phyloP scores from a whole-genome alignment of 2,888 invertebrate species.

The Hemaris fuciformis region DNA sequence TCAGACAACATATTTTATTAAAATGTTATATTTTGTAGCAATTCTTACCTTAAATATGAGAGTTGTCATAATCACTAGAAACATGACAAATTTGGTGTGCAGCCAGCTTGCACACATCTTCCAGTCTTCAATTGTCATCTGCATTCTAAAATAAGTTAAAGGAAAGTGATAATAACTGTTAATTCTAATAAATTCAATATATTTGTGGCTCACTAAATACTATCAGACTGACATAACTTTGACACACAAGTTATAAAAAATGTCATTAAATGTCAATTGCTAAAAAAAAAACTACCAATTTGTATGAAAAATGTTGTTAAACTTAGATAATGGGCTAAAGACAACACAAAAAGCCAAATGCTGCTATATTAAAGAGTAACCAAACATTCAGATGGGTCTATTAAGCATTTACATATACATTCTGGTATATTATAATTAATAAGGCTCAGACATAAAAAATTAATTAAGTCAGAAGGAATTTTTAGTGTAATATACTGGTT shows the following conservation, averaged over 20 bases:
- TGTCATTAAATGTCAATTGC: conserved; percentile 39
- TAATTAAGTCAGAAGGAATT: not conserved
- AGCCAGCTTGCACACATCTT: conserved; percentile 19
- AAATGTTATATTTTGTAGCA: conserved; percentile 11
- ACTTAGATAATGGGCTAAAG: not conserved
- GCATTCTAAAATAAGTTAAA: conserved; percentile 26
- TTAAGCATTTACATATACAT: not conserved
- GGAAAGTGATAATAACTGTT: conserved; percentile 7
- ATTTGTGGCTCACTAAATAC: not conserved
- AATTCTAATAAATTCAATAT: not conserved
- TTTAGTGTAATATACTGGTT: not conserved
- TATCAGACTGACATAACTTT: conserved; percentile 44
- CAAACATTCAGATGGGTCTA: not conserved
- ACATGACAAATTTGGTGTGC: not conserved
- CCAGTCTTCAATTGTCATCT: conserved; percentile 25
- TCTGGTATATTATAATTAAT: not conserved
- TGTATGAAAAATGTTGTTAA: conserved; percentile 16
- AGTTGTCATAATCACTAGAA: not conserved
- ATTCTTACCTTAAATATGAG: conserved; percentile 31
- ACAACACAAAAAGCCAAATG: not conserved
- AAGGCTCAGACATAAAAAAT: not conserved
- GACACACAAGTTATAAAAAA: conserved; percentile 48
- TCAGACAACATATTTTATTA: not conserved
- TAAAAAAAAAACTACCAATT: conserved; percentile 29
- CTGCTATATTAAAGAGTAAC: not conserved